These are phyloP conservation scores for Drosophila micromelanica DNA, from an alignment of 1,140 invertebrate species.

Conservation along the genomic window DNA sequence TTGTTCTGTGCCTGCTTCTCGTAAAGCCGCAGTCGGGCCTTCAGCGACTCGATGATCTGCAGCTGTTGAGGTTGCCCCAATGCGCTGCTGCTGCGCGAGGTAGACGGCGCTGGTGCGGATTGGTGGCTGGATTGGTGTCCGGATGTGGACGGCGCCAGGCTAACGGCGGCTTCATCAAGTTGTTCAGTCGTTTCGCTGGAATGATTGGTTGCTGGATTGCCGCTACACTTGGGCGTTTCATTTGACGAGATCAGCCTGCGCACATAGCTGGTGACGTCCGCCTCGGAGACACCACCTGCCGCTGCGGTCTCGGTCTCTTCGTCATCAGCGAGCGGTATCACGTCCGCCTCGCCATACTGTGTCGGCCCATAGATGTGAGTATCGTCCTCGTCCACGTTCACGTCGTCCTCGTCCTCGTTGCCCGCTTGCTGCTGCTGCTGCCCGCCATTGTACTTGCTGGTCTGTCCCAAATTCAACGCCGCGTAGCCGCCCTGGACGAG, in stretches of 20 bases:
- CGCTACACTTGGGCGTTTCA: slow-evolving; percentile 45
- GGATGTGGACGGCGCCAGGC: slow-evolving; percentile 57
- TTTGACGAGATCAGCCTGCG: slow-evolving; percentile 66
- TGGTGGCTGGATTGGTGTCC: slow-evolving; percentile 27
- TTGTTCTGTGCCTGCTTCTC: slow-evolving; percentile 85
- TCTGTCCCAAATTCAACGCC: slow-evolving; percentile 86
- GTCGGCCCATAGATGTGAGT: slow-evolving; percentile 91
- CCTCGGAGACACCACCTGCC: slow-evolving; percentile 48
- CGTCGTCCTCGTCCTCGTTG: slow-evolving; percentile 90
- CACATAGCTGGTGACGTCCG: slow-evolving; percentile 86
- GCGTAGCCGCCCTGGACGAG: slow-evolving; percentile 89
- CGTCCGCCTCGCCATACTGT: slow-evolving; percentile 92
- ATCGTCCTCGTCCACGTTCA: slow-evolving; percentile 92
- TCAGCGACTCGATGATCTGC: slow-evolving; percentile 90
- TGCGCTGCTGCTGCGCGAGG: slow-evolving; percentile 30
- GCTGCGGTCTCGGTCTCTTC: slow-evolving; percentile 57
- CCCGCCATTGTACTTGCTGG: slow-evolving; percentile 84
- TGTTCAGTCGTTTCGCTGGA: slow-evolving; percentile 38
- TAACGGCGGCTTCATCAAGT: slow-evolving; percentile 21
- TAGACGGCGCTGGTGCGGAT: not conserved
- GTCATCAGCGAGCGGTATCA: slow-evolving; percentile 87
- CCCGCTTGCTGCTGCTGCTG: slow-evolving; percentile 59
- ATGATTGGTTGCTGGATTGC: slow-evolving; percentile 19
- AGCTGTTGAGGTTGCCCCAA: slow-evolving; percentile 83
- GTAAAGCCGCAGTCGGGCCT: slow-evolving; percentile 88